Evolutionary conservation across 2,797 vertebrate species (phyloP).

Genomic region (Microctenopoma stevenorrisi): DNA sequence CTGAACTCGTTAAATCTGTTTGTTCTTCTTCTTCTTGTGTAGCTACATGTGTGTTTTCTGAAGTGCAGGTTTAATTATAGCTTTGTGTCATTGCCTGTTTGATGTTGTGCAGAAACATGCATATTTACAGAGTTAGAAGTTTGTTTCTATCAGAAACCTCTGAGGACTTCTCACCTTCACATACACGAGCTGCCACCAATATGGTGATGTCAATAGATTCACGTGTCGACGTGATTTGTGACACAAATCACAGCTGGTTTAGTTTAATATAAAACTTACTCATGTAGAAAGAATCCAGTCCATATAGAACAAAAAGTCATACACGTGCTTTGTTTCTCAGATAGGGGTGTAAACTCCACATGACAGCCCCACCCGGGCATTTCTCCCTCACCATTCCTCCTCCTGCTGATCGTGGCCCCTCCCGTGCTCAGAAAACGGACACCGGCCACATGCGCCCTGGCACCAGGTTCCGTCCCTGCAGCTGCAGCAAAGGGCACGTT

Average conservation of each 20-base stretch:
- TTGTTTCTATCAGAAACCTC: not conserved
- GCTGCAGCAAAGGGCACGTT: conserved; percentile 4
- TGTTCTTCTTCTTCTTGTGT: too few relatives aligned
- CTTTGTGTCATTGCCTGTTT: not conserved
- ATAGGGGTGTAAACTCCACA: conserved; percentile 21
- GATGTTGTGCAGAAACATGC: not conserved
- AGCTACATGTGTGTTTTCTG: too few relatives aligned
- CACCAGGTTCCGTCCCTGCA: conserved; percentile 1
- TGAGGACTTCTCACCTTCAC: too few relatives aligned
- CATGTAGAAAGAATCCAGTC: too few relatives aligned
- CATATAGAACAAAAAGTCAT: too few relatives aligned
- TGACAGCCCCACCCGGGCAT: conserved; percentile 21
- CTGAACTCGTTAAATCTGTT: too few relatives aligned
- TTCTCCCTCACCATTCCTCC: not conserved
- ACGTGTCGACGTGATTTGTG: not conserved
- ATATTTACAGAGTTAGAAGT: not conserved
- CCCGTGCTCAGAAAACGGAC: conserved; percentile 25
- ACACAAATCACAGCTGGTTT: too few relatives aligned
- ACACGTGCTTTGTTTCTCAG: not conserved
- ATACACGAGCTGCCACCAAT: too few relatives aligned
- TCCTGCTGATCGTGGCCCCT: conserved; percentile 30
- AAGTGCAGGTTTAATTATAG: too few relatives aligned
- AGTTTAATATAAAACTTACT: too few relatives aligned
- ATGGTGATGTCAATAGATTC: too few relatives aligned
- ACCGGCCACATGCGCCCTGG: conserved; percentile 34